Base-by-base conservation (phyloP, 2,113 vertebrate species). In the Chauna torquata region DNA sequence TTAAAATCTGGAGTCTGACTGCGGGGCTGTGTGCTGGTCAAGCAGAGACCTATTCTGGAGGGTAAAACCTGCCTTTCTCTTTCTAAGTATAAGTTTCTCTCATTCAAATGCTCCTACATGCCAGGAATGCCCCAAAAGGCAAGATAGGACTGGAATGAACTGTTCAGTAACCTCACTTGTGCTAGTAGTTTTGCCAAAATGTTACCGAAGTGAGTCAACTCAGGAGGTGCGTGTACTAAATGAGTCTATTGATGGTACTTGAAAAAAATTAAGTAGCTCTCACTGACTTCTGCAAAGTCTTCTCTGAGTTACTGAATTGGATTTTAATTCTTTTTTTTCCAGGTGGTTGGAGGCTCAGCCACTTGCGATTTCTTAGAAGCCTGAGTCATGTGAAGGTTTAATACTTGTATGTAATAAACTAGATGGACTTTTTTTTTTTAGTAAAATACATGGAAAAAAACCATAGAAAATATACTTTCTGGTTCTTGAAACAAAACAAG, bases 1-100 rank as follows among this genome's bases (percentile, higher is more conserved):
- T 70, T 3, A 0, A 4, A 3, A 27, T 2, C 42, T 55, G 11
- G 36, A 32, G 30, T 49, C 12, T n/a, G 30, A 9, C 3, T 5
- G 2, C 13, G 3, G 14, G 22, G 1, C 28, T 58, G 8, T 0
- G 50, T 30, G 38, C 42, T 83, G 84, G 47, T 50, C 25, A 27
- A 58, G 76, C 23, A 30, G 6, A 59, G 42, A 6, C 45, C 59
- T 44, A 8, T n/a, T 62, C 25, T 11, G 45, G 28, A 47, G 10
- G 2, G 7, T n/a, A 84, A 38, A 85, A 8, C 27, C 36, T 27
- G 9, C 13, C 34, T 42, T 62, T 61, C 12, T 70, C 9, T 65
- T 24, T 28, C 17, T 30, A 14, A 4, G 28, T 83, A 0, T 9
- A 47, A 68, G 24, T 52, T 82, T 81, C 68, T 38, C 6, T 44